Percentiles rank a stretch among this genome's conserved stretches.
phyloP scores from a whole-genome alignment of 2,113 vertebrate species.

The Plectropomus leopardus region DNA sequence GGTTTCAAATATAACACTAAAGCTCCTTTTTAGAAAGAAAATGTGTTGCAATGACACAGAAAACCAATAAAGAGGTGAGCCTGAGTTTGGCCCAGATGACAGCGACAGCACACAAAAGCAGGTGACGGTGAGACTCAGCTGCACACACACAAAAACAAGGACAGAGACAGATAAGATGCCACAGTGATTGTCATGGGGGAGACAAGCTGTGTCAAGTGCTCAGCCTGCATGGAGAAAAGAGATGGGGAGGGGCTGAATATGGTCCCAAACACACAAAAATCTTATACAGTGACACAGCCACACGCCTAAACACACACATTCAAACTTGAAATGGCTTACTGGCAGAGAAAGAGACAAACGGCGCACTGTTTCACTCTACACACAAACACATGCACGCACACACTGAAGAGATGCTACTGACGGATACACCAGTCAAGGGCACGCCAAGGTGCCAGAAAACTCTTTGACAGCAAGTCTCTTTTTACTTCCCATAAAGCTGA shows the following conservation, averaged over 20 bases:
- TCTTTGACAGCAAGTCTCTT: slow-evolving; percentile 68
- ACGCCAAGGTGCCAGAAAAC: slow-evolving; percentile 65
- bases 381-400: slow-evolving; percentile 17
- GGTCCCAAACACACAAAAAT: slow-evolving; percentile 42
- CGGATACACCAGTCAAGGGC: slow-evolving; percentile 64
- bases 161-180: slow-evolving; percentile 52
- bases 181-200: slow-evolving; percentile 60
- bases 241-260: slow-evolving; percentile 23
- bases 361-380: slow-evolving; percentile 21
- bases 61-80: slow-evolving; percentile 36
- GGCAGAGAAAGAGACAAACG: slow-evolving; percentile 31
- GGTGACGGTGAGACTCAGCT: slow-evolving; percentile 49
- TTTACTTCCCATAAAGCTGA: slow-evolving; percentile 50
- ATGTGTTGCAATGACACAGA: slow-evolving; percentile 6
- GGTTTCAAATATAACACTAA: not conserved
- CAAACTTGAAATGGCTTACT: slow-evolving; percentile 42
- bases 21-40: not conserved
- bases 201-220: slow-evolving; percentile 71
- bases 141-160: slow-evolving; percentile 44
- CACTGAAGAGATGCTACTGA: slow-evolving; percentile 43
- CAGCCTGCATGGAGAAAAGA: slow-evolving; percentile 53
- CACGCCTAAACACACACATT: slow-evolving; percentile 29
- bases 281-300: slow-evolving; percentile 50
- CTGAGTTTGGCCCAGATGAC: slow-evolving; percentile 6
- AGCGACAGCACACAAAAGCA: slow-evolving; percentile 29